Percentiles rank a stretch among this genome's conserved stretches.
These are phyloP conservation scores for Bombus superbus DNA, from an alignment of 1,140 invertebrate species.

Conservation along the genomic window DNA sequence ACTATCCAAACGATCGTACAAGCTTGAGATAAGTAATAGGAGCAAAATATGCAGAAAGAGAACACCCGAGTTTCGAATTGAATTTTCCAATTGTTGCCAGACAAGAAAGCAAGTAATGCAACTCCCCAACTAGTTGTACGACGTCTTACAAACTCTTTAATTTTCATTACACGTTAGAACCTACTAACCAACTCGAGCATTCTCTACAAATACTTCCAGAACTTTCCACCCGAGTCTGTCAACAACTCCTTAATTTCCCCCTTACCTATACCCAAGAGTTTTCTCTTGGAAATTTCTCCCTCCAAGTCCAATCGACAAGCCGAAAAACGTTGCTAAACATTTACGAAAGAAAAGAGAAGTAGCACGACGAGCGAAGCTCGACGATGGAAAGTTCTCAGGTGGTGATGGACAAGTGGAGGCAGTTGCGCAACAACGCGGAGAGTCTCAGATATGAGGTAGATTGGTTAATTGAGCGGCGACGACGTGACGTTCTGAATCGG, in stretches of 20 bases:
- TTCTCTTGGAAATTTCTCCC: background rate
- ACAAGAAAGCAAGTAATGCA: background rate
- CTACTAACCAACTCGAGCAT: background rate
- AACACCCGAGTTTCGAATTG: no score
- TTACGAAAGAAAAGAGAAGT: background rate
- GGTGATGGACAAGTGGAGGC: background rate
- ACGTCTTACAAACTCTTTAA: background rate
- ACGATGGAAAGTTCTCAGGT: constrained; percentile 34
- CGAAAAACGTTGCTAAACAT: background rate
- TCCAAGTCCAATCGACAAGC: background rate
- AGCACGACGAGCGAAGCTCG: background rate
- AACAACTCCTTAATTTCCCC: background rate
- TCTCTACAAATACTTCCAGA: background rate
- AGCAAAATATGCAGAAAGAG: no score
- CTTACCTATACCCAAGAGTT: background rate
- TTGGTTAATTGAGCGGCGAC: constrained; percentile 62
- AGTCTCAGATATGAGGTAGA: constrained; percentile 49
- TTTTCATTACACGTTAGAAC: background rate
- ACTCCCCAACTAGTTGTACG: background rate
- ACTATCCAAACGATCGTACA: no score
- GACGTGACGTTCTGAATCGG: constrained; percentile 50
- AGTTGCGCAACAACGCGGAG: constrained; percentile 46
- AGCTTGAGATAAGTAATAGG: no score
- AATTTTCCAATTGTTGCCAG: no score
- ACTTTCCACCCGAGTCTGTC: background rate